Percentiles rank a stretch among this genome's conserved stretches.
These are phyloP conservation scores for Periphyllus acericola DNA, from an alignment of 2,888 invertebrate genomes.

Conservation along the genomic window DNA sequence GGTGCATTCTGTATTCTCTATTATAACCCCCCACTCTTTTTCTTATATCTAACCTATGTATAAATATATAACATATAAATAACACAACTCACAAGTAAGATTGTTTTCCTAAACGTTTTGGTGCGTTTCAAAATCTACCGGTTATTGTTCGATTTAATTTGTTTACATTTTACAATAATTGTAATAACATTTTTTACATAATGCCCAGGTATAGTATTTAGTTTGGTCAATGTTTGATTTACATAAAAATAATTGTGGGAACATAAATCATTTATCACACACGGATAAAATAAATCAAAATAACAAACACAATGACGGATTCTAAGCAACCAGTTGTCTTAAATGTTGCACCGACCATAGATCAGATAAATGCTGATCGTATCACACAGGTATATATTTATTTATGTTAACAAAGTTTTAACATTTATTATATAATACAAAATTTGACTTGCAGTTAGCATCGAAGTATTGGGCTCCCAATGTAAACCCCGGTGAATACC, in stretches of 20 bases:
- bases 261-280: neutral
- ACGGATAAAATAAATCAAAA: neutral
- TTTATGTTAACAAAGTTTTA: neutral
- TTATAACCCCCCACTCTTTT: neutral
- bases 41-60: neutral
- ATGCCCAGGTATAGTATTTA: no score
- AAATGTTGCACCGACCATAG: slow-evolving; percentile 80
- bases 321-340: slow-evolving; percentile 31
- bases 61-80: no score
- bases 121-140: no score
- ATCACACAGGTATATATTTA: slow-evolving; percentile 79
- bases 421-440: neutral
- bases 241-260: neutral
- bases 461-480: slow-evolving; percentile 93
- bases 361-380: slow-evolving; percentile 89
- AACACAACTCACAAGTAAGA: no score
- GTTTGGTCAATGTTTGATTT: neutral
- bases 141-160: no score
- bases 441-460: slow-evolving; percentile 76
- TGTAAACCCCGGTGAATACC: slow-evolving; percentile 75
- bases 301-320: slow-evolving; percentile 28
- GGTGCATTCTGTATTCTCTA: neutral
- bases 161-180: no score
- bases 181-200: no score
- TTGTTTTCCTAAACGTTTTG: no score